These are phyloP conservation scores for Andrena camellia DNA, from an alignment of 2,888 invertebrate genomes.

Conservation along the genomic window DNA sequence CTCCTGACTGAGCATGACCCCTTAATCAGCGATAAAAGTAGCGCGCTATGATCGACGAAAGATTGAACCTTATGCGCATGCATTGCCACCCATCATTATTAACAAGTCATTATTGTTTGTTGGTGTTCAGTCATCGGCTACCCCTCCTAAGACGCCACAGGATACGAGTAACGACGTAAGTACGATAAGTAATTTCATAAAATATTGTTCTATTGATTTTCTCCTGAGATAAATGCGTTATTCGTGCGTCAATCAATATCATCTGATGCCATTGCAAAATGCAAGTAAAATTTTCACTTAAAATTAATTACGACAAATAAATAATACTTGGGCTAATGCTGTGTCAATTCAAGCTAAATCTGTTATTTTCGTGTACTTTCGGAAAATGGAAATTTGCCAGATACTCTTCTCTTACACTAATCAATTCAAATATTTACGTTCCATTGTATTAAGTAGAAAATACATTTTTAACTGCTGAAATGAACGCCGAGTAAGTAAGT, in stretches of 20 bases:
- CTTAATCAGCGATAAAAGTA: not conserved
- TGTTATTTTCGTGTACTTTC: conserved; percentile 8
- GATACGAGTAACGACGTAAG: conserved; percentile 81
- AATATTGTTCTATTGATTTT: conserved; percentile 8
- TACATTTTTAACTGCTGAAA: conserved; percentile 36
- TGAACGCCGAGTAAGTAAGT: conserved; percentile 53
- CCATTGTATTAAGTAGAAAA: conserved; percentile 19
- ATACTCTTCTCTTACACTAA: not conserved
- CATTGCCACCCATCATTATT: conserved; percentile 77
- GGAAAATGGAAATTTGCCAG: not conserved
- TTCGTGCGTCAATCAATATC: conserved; percentile 1
- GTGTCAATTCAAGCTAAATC: not conserved
- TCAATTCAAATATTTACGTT: conserved; percentile 21
- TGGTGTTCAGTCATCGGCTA: conserved; percentile 81
- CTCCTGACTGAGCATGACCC: too few relatives aligned
- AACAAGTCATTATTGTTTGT: conserved; percentile 81
- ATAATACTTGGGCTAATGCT: not conserved
- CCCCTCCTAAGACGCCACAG: conserved; percentile 81
- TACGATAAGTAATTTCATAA: conserved; percentile 65
- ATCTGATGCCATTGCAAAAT: conserved; percentile 3
- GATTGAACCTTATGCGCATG: conserved; percentile 66
- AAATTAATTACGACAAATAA: conserved; percentile 14
- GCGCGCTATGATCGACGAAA: conserved; percentile 8
- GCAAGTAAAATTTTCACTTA: conserved; percentile 6
- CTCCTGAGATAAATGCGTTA: not conserved